These are phyloP conservation scores for Scartelaos histophorus DNA, from an alignment of 2,113 vertebrate species.

Conservation along the genomic window DNA sequence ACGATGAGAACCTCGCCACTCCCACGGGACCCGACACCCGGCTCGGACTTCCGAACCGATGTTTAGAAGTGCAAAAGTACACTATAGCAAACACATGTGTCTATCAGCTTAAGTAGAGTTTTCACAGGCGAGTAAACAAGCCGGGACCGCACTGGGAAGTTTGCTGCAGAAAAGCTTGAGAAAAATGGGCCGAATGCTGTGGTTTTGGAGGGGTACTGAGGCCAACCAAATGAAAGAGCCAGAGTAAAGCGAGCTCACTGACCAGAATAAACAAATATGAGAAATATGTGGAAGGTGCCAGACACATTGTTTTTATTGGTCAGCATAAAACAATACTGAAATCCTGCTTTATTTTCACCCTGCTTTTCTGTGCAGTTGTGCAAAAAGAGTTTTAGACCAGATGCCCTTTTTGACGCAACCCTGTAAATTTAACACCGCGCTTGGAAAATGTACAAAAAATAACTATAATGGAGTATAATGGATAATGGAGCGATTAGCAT, in stretches of 20 bases:
- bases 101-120: constrained; percentile 37
- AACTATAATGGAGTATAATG: too few species aligned
- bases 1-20: constrained; percentile 29
- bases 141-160: constrained; percentile 29
- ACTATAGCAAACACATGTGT: constrained; percentile 36
- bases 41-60: constrained; percentile 30
- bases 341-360: not conserved
- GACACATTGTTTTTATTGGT: not conserved
- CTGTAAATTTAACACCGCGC: not conserved
- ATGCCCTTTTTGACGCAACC: not conserved
- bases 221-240: not conserved
- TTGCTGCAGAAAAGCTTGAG: not conserved
- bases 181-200: not conserved
- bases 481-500: too few species aligned
- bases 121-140: constrained; percentile 51
- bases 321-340: constrained; percentile 21
- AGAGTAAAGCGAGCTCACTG: not conserved
- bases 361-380: not conserved
- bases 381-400: not conserved
- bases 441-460: too few species aligned
- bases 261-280: constrained; percentile 6
- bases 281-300: not conserved
- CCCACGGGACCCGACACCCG: constrained; percentile 33
- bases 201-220: not conserved
- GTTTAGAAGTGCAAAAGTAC: constrained; percentile 40